phyloP scores from a whole-genome alignment of 1,140 invertebrate genomes.

The Rhopalosiphum padi region DNA sequence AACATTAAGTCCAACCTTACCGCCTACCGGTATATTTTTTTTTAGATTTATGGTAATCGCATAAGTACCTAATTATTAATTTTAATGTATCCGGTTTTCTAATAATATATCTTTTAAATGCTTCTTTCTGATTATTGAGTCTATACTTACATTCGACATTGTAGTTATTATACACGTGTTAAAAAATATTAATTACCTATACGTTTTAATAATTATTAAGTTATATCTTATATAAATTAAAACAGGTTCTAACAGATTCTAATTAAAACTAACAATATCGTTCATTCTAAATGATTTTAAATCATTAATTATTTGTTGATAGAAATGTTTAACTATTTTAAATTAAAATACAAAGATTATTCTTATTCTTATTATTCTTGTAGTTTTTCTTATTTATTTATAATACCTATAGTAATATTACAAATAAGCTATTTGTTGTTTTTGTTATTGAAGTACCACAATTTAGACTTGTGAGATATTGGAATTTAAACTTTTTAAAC shows the following conservation, averaged over 20 bases:
- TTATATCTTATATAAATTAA: not conserved
- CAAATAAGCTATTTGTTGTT: not conserved
- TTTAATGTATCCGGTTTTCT: not conserved
- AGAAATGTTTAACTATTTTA: not conserved
- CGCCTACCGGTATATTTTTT: not conserved
- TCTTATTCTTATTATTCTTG: not conserved
- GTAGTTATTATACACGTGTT: not conserved
- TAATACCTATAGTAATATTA: not conserved
- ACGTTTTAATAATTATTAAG: not conserved
- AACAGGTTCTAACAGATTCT: not conserved
- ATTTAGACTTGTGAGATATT: not conserved
- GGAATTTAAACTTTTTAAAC: not conserved
- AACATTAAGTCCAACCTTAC: not conserved
- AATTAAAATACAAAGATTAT: not conserved
- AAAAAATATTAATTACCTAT: slow-evolving; percentile 5
- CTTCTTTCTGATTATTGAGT: not conserved
- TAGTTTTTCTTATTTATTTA: not conserved
- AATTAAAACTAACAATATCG: not conserved
- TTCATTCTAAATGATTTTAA: too few relatives aligned
- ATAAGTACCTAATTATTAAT: not conserved
- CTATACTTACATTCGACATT: not conserved
- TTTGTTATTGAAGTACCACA: not conserved
- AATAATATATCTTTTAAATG: not conserved
- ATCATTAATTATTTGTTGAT: not conserved
- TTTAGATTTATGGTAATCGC: not conserved